Conservation (phyloP, 2,888 invertebrate genomes). For the Ommatoiulus sabulosus region DNA sequence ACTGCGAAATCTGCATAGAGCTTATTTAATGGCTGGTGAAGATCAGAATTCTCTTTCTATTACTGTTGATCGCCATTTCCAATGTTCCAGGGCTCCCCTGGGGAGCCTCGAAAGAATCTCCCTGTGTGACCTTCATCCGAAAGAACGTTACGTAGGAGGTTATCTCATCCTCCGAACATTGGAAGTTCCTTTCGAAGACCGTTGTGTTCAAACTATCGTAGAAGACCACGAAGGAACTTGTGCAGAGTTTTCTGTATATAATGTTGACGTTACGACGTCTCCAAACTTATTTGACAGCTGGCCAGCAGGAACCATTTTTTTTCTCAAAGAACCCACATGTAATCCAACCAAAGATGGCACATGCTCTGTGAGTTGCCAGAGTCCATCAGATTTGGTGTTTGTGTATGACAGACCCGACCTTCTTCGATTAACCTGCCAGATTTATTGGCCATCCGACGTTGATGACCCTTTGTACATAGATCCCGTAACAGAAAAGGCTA, state of each 20-base stretch:
- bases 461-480: not conserved
- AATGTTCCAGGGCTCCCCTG: conserved; percentile 24
- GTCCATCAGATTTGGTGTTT: not conserved
- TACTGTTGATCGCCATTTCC: too few relatives aligned
- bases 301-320: not conserved
- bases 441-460: not conserved
- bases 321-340: not conserved
- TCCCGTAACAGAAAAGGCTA: not conserved
- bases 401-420: not conserved
- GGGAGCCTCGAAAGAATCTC: not conserved
- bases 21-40: too few relatives aligned
- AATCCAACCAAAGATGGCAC: not conserved
- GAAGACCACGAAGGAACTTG: not conserved
- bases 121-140: not conserved
- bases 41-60: too few relatives aligned
- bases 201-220: not conserved
- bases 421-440: not conserved
- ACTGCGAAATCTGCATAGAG: too few relatives aligned
- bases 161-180: not conserved
- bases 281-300: not conserved
- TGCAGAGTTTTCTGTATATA: not conserved
- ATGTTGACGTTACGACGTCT: not conserved
- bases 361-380: not conserved
- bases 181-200: not conserved
- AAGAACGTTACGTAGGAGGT: not conserved